phyloP scores from a whole-genome alignment of 2,797 vertebrate genomes.

The Sternotherus odoratus region DNA sequence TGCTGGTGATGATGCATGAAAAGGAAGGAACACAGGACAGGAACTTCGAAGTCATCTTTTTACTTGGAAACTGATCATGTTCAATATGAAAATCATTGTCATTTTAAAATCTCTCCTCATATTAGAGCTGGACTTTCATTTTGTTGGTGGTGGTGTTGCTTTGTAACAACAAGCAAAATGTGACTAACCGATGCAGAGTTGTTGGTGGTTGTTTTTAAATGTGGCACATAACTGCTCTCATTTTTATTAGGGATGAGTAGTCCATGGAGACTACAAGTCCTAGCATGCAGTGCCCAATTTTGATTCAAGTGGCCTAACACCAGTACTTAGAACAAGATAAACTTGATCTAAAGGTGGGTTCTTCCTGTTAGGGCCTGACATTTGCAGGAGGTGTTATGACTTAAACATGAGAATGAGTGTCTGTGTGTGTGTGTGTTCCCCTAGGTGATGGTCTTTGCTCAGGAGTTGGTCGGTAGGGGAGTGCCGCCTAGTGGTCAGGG shows the following conservation, averaged over 20 bases:
- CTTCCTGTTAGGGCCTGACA: neutral
- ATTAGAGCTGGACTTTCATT: neutral
- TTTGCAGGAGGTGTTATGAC: neutral
- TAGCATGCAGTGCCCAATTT: neutral
- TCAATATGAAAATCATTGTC: neutral
- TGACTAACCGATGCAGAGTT: neutral
- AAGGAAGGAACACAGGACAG: neutral
- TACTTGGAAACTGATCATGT: neutral
- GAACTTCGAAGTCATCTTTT: neutral
- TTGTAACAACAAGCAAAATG: neutral
- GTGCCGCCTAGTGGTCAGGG: neutral
- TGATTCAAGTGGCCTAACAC: neutral
- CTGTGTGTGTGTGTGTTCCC: neutral
- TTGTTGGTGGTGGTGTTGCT: neutral
- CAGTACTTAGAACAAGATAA: neutral
- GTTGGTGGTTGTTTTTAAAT: neutral
- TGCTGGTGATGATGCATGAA: neutral
- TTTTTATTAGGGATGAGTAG: neutral
- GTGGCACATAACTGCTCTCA: accelerated
- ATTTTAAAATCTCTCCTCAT: neutral
- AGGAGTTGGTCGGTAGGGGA: neutral
- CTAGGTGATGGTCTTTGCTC: neutral
- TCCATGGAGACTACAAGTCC: neutral
- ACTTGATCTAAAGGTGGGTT: neutral
- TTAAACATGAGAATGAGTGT: neutral